phyloP scores from a whole-genome alignment of 2,797 vertebrate genomes.

The Pantherophis alleghaniensis region DNA sequence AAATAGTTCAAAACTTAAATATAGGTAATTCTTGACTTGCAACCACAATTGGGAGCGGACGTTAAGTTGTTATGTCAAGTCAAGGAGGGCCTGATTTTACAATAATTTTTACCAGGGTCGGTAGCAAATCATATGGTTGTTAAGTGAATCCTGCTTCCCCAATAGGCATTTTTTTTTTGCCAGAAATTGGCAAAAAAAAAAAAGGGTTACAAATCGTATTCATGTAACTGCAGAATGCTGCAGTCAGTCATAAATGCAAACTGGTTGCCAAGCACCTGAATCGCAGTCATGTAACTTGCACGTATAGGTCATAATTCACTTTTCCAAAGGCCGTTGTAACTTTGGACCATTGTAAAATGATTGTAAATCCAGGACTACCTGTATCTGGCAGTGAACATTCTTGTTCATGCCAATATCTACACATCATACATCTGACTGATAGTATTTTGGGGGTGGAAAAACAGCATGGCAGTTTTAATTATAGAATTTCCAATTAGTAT shows the following conservation, averaged over 20 bases:
- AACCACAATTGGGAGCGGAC: background rate
- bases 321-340: background rate
- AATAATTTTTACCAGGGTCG: background rate
- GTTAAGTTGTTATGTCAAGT: background rate
- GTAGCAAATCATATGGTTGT: background rate
- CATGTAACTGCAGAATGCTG: background rate
- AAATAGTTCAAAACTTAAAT: constrained; percentile 20
- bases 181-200: background rate
- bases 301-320: background rate
- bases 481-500: constrained; percentile 3
- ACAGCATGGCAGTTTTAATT: constrained; percentile 21
- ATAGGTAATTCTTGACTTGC: background rate
- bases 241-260: background rate
- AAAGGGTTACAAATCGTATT: background rate
- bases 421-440: fast-evolving
- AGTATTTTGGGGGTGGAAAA: constrained; percentile 1
- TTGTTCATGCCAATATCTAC: background rate
- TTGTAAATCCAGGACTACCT: background rate
- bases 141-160: background rate
- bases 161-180: background rate
- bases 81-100: background rate
- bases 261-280: background rate
- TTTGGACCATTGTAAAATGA: background rate
- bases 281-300: background rate
- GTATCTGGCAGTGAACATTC: constrained; percentile 9